Percentiles rank a stretch among this genome's conserved stretches.
Evolutionary conservation across 1,140 invertebrate species (phyloP).

Genomic region (Zaprionus tsacasi): DNA sequence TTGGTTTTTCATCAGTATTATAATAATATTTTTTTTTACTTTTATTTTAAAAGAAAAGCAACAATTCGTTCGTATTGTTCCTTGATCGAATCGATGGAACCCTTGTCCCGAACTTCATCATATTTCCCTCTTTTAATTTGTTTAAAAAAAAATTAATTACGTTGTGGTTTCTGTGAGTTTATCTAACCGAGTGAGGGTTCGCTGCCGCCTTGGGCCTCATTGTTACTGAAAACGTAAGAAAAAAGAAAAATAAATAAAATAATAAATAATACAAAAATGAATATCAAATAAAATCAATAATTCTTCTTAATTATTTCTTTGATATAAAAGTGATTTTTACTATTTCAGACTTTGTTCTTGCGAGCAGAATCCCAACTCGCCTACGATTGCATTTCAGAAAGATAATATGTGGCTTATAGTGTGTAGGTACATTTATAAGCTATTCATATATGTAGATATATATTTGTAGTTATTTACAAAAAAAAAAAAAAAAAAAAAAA

Average conservation of each 20-base stretch:
- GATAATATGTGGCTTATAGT: slow-evolving; percentile 19
- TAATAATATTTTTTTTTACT: slow-evolving; percentile 26
- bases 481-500: too few species aligned
- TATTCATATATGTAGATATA: not conserved
- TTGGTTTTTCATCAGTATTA: slow-evolving; percentile 44
- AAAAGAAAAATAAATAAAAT: slow-evolving; percentile 27
- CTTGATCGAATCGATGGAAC: slow-evolving; percentile 14
- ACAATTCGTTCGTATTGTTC: slow-evolving; percentile 22
- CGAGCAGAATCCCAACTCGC: slow-evolving; percentile 25
- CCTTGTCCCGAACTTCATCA: too few species aligned
- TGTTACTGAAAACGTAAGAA: slow-evolving; percentile 49
- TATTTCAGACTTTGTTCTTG: slow-evolving; percentile 66
- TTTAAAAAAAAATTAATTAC: slow-evolving; percentile 68
- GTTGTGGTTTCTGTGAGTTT: slow-evolving; percentile 32
- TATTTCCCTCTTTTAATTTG: slow-evolving; percentile 38
- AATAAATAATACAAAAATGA: slow-evolving; percentile 4
- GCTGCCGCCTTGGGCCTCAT: slow-evolving; percentile 66
- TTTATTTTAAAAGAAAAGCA: slow-evolving; percentile 51
- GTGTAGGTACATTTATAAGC: slow-evolving; percentile 16
- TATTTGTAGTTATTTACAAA: too few species aligned
- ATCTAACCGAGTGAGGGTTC: slow-evolving; percentile 79
- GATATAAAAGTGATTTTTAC: slow-evolving; percentile 16
- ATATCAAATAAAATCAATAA: not conserved
- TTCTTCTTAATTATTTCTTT: not conserved
- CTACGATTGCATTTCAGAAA: slow-evolving; percentile 36